Evolutionary conservation across 2,113 vertebrate genomes (phyloP).

Genomic region (Centropus bengalensis): DNA sequence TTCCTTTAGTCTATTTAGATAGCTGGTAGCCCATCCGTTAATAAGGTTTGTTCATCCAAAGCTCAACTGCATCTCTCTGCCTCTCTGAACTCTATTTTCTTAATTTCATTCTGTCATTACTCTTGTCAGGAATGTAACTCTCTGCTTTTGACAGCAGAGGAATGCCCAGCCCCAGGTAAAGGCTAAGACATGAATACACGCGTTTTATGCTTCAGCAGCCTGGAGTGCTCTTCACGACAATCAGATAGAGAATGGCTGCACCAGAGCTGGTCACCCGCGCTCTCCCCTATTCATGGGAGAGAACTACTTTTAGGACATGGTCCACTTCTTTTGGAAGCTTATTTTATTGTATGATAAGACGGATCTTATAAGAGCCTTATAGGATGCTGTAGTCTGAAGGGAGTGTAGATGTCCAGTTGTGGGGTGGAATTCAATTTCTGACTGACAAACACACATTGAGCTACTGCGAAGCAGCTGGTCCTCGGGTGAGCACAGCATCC

Average conservation of each 20-base stretch:
- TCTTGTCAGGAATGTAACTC: background rate
- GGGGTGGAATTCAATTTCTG: background rate
- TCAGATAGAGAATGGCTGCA: background rate
- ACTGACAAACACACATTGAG: fast-evolving
- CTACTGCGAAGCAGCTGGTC: background rate
- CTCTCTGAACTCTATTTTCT: background rate
- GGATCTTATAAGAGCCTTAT: background rate
- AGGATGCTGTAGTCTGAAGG: background rate
- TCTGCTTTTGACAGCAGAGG: constrained; percentile 15
- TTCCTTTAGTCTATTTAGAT: constrained; percentile 11
- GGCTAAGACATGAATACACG: background rate
- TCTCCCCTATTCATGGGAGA: background rate
- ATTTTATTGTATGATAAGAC: background rate
- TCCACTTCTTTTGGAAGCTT: background rate
- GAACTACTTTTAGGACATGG: background rate
- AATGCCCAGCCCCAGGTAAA: background rate
- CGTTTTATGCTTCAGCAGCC: background rate
- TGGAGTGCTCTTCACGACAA: constrained; percentile 10
- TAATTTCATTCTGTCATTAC: background rate
- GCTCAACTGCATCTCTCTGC: background rate
- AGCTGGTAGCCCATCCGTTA: background rate
- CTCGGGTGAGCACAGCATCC: background rate
- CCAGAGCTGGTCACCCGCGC: background rate
- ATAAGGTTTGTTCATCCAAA: constrained; percentile 15
- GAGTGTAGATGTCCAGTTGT: background rate